These are phyloP conservation scores for Spodoptera littoralis DNA, from an alignment of 2,888 invertebrate genomes.

Conservation along the genomic window DNA sequence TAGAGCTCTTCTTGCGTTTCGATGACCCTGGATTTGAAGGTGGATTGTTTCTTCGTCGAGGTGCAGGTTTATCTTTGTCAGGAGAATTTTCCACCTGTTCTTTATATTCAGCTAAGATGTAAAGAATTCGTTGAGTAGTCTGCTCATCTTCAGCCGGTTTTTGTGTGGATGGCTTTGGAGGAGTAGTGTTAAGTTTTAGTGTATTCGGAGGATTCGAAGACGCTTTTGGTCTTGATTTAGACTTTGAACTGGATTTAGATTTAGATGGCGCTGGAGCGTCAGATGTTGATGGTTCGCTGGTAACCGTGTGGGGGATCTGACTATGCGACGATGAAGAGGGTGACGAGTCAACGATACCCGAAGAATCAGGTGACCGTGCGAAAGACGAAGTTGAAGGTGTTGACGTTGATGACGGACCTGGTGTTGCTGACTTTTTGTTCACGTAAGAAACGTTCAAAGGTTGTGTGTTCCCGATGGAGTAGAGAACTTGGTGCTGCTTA, in stretches of 20 bases:
- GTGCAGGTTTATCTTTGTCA: constrained; percentile 95
- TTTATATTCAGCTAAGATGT: constrained; percentile 93
- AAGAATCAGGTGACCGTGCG: constrained; percentile 81
- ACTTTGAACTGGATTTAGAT: constrained; percentile 75
- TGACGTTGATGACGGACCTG: constrained; percentile 58
- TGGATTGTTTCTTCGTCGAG: constrained; percentile 92
- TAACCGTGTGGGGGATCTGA: constrained; percentile 73
- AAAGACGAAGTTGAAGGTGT: constrained; percentile 75
- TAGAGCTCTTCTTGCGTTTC: constrained; percentile 91
- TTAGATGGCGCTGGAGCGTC: constrained; percentile 68
- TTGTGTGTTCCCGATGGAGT: constrained; percentile 78
- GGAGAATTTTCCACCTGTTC: constrained; percentile 94
- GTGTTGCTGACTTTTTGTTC: constrained; percentile 78
- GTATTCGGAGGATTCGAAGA: constrained; percentile 88
- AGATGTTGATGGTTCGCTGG: constrained; percentile 70
- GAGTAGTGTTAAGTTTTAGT: constrained; percentile 90
- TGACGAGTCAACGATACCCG: constrained; percentile 76
- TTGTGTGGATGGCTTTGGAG: constrained; percentile 88
- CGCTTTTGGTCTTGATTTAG: constrained; percentile 89
- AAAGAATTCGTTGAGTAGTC: constrained; percentile 93
- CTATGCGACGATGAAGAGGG: constrained; percentile 73
- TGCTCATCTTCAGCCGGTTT: constrained; percentile 95
- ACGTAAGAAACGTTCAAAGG: constrained; percentile 81
- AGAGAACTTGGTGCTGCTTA: constrained; percentile 78
- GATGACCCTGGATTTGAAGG: constrained; percentile 92